A percentile compares a stretch with the other conserved stretches of the same genome.
phyloP scores from a whole-genome alignment of 64 coral and sea anemone genomes.

The Montipora foliosa region DNA sequence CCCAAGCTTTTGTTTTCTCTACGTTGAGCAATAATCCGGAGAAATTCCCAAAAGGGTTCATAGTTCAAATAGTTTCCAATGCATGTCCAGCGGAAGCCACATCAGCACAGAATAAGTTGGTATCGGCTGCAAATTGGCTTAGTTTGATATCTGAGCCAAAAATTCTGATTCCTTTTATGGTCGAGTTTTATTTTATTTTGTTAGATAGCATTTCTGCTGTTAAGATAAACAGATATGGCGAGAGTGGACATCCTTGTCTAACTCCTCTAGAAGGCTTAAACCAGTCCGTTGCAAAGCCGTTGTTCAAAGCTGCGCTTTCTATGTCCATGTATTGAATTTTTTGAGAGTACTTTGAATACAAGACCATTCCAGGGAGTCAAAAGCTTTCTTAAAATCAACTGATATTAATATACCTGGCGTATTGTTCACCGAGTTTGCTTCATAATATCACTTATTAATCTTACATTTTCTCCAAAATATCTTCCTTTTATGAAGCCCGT shows the following conservation, averaged over 20 bases:
- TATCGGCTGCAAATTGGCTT: background rate
- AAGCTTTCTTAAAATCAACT: too few species aligned
- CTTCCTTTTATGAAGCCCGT: too few species aligned
- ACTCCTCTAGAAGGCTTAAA: background rate
- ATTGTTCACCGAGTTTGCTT: too few species aligned
- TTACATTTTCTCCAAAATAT: too few species aligned
- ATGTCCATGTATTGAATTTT: background rate
- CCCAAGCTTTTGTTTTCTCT: background rate
- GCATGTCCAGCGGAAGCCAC: background rate
- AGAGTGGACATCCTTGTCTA: constrained; percentile 26
- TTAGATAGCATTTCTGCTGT: background rate
- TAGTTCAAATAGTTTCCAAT: background rate
- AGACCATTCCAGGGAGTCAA: too few species aligned
- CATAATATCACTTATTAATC: too few species aligned
- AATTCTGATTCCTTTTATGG: background rate
- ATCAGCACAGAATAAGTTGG: background rate
- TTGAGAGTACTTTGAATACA: too few species aligned
- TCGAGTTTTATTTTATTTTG: background rate
- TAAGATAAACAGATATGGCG: background rate
- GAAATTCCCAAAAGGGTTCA: background rate
- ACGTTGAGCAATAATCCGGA: background rate
- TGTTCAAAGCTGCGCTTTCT: background rate
- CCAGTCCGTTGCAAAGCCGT: background rate
- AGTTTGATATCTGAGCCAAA: background rate
- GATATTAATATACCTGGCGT: too few species aligned